Evolutionary conservation across 2,113 vertebrate species (phyloP), one percentile per base, ranked within the genome.

Genomic region (Ptyas mucosa): DNA sequence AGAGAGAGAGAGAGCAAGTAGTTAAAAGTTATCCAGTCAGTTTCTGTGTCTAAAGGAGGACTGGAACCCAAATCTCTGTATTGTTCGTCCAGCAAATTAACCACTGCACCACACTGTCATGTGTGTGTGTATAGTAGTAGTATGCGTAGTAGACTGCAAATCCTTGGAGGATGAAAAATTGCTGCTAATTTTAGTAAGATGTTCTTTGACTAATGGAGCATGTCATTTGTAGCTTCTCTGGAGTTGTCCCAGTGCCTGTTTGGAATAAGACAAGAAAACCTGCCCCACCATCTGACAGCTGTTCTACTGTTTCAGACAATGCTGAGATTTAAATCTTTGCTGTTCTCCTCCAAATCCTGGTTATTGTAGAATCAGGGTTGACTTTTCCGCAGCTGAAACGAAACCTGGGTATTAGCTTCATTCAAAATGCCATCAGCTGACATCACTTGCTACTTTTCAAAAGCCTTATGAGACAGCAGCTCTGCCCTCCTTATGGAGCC

Each of bases 331-430:
- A 96, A 96, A 95, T 91, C 14, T 49, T 91, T 93, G 55, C 94
- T 88, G 46, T 0, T 0, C 46, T 96, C 94, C 93, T 94, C 29
- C 94, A 92, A 95, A 95, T 39, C 94, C 94, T 94, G 93, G 94
- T 86, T 95, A 94, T 97, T 94, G 94, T 89, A 8, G 88, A 89
- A 94, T 95, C 95, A 96, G 94, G 85, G 91, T 93, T 96, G 96
- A 96, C 95, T 96, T 95, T 95, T 94, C 94, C 90, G 52, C 92
- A 86, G 43, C 94, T 89, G 93, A 95, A 95, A 89, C 94, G 91
- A 95, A 97, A 95, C 94, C 94, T 93, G 96, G 95, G 92, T 97
- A 96, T 95, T 93, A 93, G 94, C 92, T 93, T 96, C 95, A 95
- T 86, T 95, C 93, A 95, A 92, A 95, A 96, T 87, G 57, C 95